These are phyloP conservation scores for Ischnura elegans DNA, from an alignment of 2,888 invertebrate species.

Conservation along the genomic window DNA sequence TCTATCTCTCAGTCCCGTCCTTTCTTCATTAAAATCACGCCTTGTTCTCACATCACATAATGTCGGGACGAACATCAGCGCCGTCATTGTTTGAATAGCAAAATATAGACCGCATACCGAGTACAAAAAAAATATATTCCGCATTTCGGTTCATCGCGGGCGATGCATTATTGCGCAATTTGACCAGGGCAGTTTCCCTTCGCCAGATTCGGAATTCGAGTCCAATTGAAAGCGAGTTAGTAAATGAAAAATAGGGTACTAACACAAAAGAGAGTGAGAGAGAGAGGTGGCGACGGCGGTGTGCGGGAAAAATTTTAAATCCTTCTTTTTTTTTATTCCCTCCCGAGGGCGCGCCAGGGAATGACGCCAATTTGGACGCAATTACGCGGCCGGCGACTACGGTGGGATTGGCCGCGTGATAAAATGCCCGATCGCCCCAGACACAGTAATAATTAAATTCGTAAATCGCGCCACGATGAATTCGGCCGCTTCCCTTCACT, in stretches of 20 bases:
- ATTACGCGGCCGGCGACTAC: not conserved
- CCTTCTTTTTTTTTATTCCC: too few species aligned
- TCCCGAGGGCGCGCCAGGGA: not conserved
- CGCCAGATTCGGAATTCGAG: not conserved
- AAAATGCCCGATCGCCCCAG: slow-evolving; percentile 2
- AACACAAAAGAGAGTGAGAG: not conserved
- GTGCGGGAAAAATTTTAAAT: not conserved
- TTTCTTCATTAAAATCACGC: not conserved
- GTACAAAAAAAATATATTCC: not conserved
- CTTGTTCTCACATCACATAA: not conserved
- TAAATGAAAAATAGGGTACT: not conserved
- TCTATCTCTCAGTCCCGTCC: not conserved
- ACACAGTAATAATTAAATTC: not conserved
- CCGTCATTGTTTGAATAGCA: not conserved
- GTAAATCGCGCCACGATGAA: not conserved
- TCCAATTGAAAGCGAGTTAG: not conserved
- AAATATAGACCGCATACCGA: not conserved
- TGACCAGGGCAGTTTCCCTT: not conserved
- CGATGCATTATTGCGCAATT: not conserved
- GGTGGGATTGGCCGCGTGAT: not conserved
- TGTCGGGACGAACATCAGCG: not conserved
- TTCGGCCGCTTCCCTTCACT: not conserved
- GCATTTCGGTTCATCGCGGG: not conserved
- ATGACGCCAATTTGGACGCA: not conserved
- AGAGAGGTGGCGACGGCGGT: too few species aligned